Evolutionary conservation across 2,797 vertebrate species (phyloP), one percentile per base, ranked within the genome.

Genomic region (Ceryle rudis): DNA sequence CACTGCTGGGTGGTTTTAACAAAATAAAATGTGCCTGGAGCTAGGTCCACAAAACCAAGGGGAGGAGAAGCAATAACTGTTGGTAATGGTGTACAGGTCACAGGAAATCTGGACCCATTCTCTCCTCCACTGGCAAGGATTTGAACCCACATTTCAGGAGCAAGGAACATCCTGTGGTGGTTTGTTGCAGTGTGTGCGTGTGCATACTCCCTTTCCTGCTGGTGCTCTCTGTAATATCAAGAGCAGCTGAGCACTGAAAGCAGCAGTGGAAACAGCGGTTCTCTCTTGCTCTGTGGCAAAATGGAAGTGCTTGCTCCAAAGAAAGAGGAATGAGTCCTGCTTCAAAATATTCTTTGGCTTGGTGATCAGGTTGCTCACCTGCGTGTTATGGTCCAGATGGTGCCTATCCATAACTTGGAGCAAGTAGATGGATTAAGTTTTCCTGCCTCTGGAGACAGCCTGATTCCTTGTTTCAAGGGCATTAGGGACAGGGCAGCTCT

Each of bases 111-210:
- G 20, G 44, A 64, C 28, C 10, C 4, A 6, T 83, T 70, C 23
- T 70, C 4, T 54, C 8, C 41, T 83, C 37, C 21, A 9, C 14
- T 41, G 22, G 31, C 65, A 79, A 67, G 29, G 57, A 33, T 74
- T 62, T 78, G 33, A 81, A 47, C 8, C 14, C 57, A 26, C 22
- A 44, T 41, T 52, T 71, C 44, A 55, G 52, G 35, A 78, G 35
- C 57, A 78, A 81, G 49, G 37, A 35, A 29, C 5, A 55, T 74
- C 5, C 31, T 19, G 9, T 33, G 12, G 11, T 21, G 52, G n/a
- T 12, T 74, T 14, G 58, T 81, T 66, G 26, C 20, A 80, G 47
- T 2, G 2, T 5, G 2, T 0, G 1, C 1, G 0, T 41, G 37
- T 31, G 10, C 10, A 20, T 22, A 12, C 19, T 90, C 23, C 47